Base-by-base conservation (phyloP, 1,140 invertebrate genomes). In the Heliconius melpomene region DNA sequence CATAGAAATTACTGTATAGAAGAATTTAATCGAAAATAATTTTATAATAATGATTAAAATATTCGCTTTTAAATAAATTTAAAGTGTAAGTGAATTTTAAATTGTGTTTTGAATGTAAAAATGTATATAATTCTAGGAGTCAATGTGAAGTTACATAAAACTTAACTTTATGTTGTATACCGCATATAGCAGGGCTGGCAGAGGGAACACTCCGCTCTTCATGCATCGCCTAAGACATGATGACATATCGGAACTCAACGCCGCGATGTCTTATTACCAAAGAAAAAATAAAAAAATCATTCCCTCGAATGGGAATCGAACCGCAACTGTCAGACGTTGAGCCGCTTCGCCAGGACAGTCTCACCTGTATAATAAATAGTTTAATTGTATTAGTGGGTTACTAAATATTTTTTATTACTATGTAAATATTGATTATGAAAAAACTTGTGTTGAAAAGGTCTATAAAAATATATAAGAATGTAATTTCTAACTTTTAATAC, bases 71-170 rank as follows among this genome's bases (percentile, higher is more conserved):
- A 32, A 78, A 40, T 73, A 38, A 52, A n/a, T 75, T 60, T 20
- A 26, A 38, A 46, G 57, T 66, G n/a, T 66, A 60, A 46, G 57
- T 29, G 40, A 75, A 75, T 50, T 38, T 38, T 29, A 20, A 60
- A 50, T 73, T 82, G 66, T 79, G 76, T 82, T 76, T 83, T 78
- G 16, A 77, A 79, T 87, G 87, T 89, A 87, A 72, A 89, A 86
- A 89, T 89, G 87, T 89, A 87, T 80, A 89, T 89, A 89, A 57
- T 77, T 57, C 9, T 66, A n/a, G 32, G 16, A 26, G 71, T 23
- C 46, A 72, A 74, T 38, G 11, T 73, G 50, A 57, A 13, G 60
- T 66, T 66, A 26, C 29, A 1, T 60, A 23, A 23, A 9, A 23
- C 23, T 60, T 11, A 11, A n/a, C 11, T 60, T 60, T 11, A 60